A percentile compares a stretch with the other conserved stretches of the same genome.
Evolutionary conservation across 2,797 vertebrate genomes (phyloP).

Genomic region (Acipenser ruthenus): DNA sequence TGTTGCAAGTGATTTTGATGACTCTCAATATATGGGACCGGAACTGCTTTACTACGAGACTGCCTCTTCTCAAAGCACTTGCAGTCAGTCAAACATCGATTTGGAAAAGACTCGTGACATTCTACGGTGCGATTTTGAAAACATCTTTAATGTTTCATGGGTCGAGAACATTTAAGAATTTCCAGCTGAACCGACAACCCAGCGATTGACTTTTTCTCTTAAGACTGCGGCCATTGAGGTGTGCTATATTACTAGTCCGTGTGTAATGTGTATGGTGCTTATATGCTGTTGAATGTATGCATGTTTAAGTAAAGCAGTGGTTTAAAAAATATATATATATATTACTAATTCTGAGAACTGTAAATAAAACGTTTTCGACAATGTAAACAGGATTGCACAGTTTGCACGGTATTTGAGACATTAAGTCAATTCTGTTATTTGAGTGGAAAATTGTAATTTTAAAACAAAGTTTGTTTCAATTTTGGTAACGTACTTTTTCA

Average conservation of each 20-base stretch:
- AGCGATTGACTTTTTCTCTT: background rate
- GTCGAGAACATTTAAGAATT: constrained; percentile 12
- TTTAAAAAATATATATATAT: too few species aligned
- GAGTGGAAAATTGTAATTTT: too few species aligned
- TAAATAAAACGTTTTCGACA: too few species aligned
- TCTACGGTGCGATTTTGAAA: constrained; percentile 54
- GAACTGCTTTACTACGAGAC: constrained; percentile 10
- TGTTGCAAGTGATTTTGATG: accelerated
- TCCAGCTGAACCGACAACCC: constrained; percentile 11
- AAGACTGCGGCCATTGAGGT: constrained; percentile 10
- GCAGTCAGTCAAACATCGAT: constrained; percentile 13
- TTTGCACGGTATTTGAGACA: too few species aligned
- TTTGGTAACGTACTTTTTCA: background rate
- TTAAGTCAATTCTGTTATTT: too few species aligned
- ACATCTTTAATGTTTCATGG: constrained; percentile 24
- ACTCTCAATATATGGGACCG: too few species aligned
- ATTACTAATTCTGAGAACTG: too few species aligned
- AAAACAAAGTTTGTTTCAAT: too few species aligned
- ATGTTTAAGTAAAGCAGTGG: too few species aligned
- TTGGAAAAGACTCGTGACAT: constrained; percentile 44
- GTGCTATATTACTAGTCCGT: constrained; percentile 20
- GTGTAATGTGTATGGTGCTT: constrained; percentile 2
- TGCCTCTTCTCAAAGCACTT: constrained; percentile 13
- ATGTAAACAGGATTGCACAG: too few species aligned
- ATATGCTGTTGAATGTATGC: background rate